phyloP scores from a whole-genome alignment of 2,113 vertebrate genomes.

The Gavia stellata region DNA sequence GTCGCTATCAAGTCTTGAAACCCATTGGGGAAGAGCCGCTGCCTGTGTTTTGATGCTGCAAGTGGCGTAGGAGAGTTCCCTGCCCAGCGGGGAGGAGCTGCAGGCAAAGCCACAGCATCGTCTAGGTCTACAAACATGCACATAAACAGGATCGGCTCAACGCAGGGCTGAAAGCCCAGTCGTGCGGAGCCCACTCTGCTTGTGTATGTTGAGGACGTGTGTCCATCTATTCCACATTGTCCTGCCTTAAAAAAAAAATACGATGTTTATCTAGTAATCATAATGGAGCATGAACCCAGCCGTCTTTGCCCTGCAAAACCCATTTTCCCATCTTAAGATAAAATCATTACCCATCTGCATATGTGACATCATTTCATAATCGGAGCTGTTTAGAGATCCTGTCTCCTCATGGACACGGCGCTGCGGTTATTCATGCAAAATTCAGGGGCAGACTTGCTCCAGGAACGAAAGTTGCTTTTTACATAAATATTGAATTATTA shows the following conservation, averaged over 20 bases:
- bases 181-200: background rate
- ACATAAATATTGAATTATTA: background rate
- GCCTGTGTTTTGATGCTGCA: conserved; percentile 9
- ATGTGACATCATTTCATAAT: conserved; percentile 34
- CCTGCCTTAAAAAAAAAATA: background rate
- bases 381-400: background rate
- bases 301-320: background rate
- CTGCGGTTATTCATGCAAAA: background rate
- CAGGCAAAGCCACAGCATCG: conserved; percentile 6
- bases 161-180: background rate
- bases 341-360: conserved; percentile 28
- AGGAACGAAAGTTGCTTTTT: background rate
- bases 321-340: background rate
- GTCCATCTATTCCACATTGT: accelerated
- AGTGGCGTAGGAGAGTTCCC: conserved; percentile 48
- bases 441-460: background rate
- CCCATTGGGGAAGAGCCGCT: conserved; percentile 18
- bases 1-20: background rate
- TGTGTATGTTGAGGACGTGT: accelerated
- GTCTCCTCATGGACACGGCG: background rate
- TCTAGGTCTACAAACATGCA: background rate
- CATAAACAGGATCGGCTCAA: background rate
- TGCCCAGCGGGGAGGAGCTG: conserved; percentile 56
- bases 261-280: background rate
- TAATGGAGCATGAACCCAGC: background rate